phyloP scores from a whole-genome alignment of 2,113 vertebrate species.

The Calyptomena viridis region DNA sequence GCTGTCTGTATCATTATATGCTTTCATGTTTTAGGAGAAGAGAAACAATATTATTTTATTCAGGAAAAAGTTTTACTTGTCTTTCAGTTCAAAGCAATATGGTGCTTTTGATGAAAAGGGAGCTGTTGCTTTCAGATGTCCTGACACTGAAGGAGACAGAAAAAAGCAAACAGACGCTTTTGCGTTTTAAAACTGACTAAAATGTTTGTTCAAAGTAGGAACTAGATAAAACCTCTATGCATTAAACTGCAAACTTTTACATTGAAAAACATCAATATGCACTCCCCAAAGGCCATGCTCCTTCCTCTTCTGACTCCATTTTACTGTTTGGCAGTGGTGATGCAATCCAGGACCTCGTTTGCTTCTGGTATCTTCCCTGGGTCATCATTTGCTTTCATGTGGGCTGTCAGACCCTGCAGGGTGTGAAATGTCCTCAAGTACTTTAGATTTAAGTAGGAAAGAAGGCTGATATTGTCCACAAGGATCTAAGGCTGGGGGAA shows the following conservation, averaged over 20 bases:
- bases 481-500: not conserved
- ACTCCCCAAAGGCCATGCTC: not conserved
- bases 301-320: not conserved
- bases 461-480: not conserved
- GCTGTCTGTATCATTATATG: not conserved
- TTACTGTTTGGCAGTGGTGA: not conserved
- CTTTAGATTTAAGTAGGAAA: not conserved
- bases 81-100: not conserved
- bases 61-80: not conserved
- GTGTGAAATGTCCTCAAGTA: not conserved
- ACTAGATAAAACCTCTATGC: not conserved
- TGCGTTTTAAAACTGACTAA: not conserved
- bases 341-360: fast-evolving
- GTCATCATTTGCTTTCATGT: not conserved
- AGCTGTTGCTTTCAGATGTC: not conserved
- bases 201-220: not conserved
- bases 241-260: not conserved
- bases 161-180: not conserved
- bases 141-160: not conserved
- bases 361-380: not conserved
- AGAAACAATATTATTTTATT: not conserved
- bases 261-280: not conserved
- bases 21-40: not conserved
- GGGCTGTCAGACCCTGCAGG: not conserved
- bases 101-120: not conserved